Evolutionary conservation across 2,797 vertebrate genomes (phyloP).

Genomic region (Tragopan temminckii): DNA sequence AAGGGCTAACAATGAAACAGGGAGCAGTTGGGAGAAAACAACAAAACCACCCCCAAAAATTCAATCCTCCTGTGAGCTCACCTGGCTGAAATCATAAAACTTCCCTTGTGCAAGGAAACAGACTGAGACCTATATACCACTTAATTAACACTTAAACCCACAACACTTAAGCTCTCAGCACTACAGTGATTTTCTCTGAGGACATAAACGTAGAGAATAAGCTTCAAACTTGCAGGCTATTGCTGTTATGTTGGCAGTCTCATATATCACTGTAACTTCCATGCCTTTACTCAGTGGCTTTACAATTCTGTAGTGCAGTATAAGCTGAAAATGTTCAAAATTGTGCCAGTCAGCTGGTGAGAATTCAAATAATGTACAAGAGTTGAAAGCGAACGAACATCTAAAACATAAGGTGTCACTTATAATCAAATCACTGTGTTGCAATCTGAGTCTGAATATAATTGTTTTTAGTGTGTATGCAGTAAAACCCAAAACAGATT

Average conservation of each 20-base stretch:
- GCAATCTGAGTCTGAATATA: background rate
- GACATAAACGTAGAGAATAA: background rate
- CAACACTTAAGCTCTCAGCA: conserved; percentile 26
- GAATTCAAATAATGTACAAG: background rate
- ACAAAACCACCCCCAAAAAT: background rate
- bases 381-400: conserved; percentile 29
- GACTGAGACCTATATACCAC: conserved; percentile 9
- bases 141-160: conserved; percentile 62
- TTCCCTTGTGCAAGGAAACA: conserved; percentile 32
- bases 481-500: background rate
- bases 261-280: conserved; percentile 42
- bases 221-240: conserved; percentile 19
- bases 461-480: background rate
- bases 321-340: conserved; percentile 10
- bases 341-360: conserved; percentile 5
- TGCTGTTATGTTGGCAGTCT: conserved; percentile 33
- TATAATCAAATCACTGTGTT: background rate
- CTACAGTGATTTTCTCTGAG: conserved; percentile 44
- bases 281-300: conserved; percentile 8
- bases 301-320: conserved; percentile 2
- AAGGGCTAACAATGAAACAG: background rate
- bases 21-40: background rate
- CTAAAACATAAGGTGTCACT: conserved; percentile 16
- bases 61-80: background rate
- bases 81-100: background rate